Percentiles rank a stretch among this genome's conserved stretches.
phyloP scores from a whole-genome alignment of 2,888 invertebrate genomes.

The Cynaeus angustus region DNA sequence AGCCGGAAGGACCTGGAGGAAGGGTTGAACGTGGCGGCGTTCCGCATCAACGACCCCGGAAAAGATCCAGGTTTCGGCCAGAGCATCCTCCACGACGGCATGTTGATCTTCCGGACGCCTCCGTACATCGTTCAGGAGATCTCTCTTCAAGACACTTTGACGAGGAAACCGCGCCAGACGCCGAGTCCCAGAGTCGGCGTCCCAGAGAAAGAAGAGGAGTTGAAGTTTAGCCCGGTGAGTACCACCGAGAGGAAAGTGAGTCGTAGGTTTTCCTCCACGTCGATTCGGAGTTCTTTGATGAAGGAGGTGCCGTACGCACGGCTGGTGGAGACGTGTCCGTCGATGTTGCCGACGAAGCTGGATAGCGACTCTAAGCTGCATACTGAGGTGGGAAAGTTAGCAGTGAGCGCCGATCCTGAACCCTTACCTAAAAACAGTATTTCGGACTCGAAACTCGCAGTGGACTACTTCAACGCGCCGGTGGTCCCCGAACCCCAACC shows the following conservation, averaged over 20 bases:
- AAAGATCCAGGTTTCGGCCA: slow-evolving; percentile 95
- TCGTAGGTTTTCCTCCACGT: slow-evolving; percentile 79
- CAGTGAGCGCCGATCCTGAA: slow-evolving; percentile 72
- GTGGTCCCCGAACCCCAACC: neutral
- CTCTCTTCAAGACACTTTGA: slow-evolving; percentile 79
- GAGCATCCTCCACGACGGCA: slow-evolving; percentile 90
- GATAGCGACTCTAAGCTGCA: slow-evolving; percentile 83
- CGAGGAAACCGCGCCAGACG: slow-evolving; percentile 44
- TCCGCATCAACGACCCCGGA: slow-evolving; percentile 82
- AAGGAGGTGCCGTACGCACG: slow-evolving; percentile 87
- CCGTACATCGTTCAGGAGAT: slow-evolving; percentile 88
- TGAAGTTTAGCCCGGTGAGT: slow-evolving; percentile 70
- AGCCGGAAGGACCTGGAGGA: slow-evolving; percentile 86
- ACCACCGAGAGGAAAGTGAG: slow-evolving; percentile 66
- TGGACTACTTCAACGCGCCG: slow-evolving; percentile 79
- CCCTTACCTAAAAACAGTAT: slow-evolving; percentile 84
- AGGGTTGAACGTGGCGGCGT: slow-evolving; percentile 87
- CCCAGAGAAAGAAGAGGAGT: slow-evolving; percentile 55
- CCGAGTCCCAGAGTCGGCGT: slow-evolving; percentile 59
- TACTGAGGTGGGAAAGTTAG: slow-evolving; percentile 71
- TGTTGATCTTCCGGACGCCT: slow-evolving; percentile 92
- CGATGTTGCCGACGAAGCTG: slow-evolving; percentile 74
- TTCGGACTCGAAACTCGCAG: slow-evolving; percentile 89
- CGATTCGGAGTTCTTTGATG: slow-evolving; percentile 69
- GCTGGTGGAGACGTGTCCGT: slow-evolving; percentile 80